These are phyloP conservation scores for Ceratina japonica DNA, from an alignment of 1,140 invertebrate species.

Conservation along the genomic window DNA sequence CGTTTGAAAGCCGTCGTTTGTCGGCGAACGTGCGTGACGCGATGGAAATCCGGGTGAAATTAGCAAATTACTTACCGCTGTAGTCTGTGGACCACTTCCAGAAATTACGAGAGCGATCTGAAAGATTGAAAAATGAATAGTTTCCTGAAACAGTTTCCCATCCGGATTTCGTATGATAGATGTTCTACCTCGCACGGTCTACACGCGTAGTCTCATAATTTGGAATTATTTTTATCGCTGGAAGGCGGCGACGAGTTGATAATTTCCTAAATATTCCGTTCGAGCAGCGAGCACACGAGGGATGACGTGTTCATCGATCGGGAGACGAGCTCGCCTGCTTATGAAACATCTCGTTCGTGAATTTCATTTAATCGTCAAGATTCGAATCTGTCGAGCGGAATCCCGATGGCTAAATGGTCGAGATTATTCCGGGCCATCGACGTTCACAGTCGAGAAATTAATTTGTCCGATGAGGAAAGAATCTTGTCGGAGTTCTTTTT, in stretches of 20 bases:
- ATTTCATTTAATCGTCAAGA: not conserved
- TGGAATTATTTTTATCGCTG: not conserved
- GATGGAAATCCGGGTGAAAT: not conserved
- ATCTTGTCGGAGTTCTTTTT: not conserved
- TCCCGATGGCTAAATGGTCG: too few relatives aligned
- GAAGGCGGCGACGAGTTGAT: too few relatives aligned
- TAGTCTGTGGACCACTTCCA: too few relatives aligned
- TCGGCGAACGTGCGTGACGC: not conserved
- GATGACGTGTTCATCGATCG: not conserved
- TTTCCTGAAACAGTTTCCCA: not conserved
- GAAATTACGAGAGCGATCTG: not conserved
- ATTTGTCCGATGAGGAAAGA: not conserved
- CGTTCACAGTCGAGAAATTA: too few relatives aligned
- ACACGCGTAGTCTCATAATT: not conserved
- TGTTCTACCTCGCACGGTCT: too few relatives aligned
- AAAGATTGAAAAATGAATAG: not conserved
- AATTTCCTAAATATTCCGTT: not conserved
- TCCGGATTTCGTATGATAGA: too few relatives aligned
- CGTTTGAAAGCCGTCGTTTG: slow-evolving; percentile 8
- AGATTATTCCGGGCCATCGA: too few relatives aligned
- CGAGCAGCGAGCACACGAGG: not conserved
- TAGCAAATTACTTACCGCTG: too few relatives aligned
- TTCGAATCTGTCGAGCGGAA: too few relatives aligned
- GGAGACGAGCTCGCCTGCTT: not conserved
- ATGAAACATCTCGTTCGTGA: not conserved